Conservation (phyloP, 2,888 invertebrate genomes). For the Melipona bicolor region DNA sequence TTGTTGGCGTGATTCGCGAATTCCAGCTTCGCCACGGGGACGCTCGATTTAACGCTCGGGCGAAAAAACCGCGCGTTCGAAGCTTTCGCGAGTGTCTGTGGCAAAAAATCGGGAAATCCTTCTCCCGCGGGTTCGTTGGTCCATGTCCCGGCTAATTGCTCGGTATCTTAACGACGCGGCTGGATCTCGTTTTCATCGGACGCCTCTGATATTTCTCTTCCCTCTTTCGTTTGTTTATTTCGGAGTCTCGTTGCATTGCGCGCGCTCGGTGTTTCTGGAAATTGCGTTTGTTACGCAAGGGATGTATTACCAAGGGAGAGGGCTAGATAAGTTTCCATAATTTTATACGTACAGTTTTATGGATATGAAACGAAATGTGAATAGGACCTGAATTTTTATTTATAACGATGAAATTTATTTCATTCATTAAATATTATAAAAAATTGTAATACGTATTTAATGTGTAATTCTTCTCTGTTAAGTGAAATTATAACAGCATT, state of each 20-base stretch:
- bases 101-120: constrained; percentile 13
- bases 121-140: not conserved
- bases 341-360: no score
- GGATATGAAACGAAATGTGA: no score
- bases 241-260: not conserved
- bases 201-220: not conserved
- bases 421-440: no score
- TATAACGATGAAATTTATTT: no score
- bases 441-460: no score
- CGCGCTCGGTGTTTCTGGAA: not conserved
- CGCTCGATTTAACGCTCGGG: constrained; percentile 55
- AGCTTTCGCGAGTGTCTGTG: not conserved
- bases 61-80: constrained; percentile 42
- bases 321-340: no score
- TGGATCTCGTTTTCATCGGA: not conserved
- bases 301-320: not conserved
- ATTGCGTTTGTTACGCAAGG: not conserved
- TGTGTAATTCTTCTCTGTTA: no score
- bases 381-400: no score
- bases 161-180: constrained; percentile 27
- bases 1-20: constrained; percentile 64
- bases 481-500: no score
- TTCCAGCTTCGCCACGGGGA: constrained; percentile 51
- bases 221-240: not conserved
- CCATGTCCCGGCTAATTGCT: constrained; percentile 31